A percentile compares a stretch with the other conserved stretches of the same genome.
Conservation (phyloP, 2,113 vertebrate species). For the Platichthys flesus region DNA sequence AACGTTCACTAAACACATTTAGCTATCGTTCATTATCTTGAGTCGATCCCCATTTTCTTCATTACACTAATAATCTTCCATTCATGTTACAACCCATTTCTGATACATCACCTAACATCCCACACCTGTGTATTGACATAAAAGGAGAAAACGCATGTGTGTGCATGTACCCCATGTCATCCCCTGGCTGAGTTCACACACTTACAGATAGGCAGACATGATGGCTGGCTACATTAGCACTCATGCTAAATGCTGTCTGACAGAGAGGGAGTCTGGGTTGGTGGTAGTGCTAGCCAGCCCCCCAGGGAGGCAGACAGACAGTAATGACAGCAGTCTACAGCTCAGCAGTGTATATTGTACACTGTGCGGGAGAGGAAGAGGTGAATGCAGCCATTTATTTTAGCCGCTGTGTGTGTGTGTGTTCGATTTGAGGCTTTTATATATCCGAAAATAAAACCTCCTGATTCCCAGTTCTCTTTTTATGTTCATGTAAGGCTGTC, state of each 20-base stretch:
- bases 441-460: neutral
- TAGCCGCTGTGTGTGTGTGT: neutral
- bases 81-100: neutral
- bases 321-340: constrained; percentile 60
- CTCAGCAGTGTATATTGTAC: constrained; percentile 3
- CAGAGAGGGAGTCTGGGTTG: constrained; percentile 38
- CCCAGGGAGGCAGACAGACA: constrained; percentile 54
- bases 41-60: neutral
- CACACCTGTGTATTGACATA: neutral
- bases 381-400: constrained; percentile 1
- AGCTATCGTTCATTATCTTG: neutral
- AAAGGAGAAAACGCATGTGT: neutral
- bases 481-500: neutral
- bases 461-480: neutral
- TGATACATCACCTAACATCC: neutral
- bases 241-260: constrained; percentile 50
- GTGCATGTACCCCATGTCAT: neutral
- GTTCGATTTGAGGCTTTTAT: constrained; percentile 7
- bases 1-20: neutral
- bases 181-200: constrained; percentile 11
- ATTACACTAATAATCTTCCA: neutral
- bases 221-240: constrained; percentile 34
- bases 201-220: constrained; percentile 24
- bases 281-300: constrained; percentile 49
- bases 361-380: neutral